These are phyloP conservation scores for Sminthopsis crassicaudata DNA, from an alignment of 2,113 vertebrate genomes.

Conservation along the genomic window DNA sequence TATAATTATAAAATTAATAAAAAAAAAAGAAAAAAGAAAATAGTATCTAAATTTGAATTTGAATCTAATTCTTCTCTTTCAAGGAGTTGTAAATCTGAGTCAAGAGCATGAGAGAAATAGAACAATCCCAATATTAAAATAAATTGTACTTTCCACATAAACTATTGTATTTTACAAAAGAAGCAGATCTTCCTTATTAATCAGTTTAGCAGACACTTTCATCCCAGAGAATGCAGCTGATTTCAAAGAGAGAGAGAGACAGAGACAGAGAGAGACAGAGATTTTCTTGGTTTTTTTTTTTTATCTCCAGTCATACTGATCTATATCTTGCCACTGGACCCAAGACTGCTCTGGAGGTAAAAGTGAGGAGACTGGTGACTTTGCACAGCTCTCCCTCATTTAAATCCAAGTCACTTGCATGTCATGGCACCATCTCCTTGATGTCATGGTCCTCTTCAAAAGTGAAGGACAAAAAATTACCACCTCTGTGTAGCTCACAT, in stretches of 20 bases:
- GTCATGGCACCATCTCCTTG: too few species aligned
- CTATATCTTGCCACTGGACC: too few species aligned
- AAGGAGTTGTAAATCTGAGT: background rate
- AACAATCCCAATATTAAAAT: background rate
- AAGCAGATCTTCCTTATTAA: background rate
- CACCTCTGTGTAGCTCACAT: background rate
- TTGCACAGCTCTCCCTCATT: too few species aligned
- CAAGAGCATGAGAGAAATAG: background rate
- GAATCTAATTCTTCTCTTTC: background rate
- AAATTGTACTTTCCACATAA: background rate
- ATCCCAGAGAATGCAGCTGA: conserved; percentile 14
- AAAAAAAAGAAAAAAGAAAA: too few species aligned
- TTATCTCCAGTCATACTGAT: background rate
- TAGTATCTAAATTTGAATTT: background rate
- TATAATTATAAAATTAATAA: too few species aligned
- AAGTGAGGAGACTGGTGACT: too few species aligned
- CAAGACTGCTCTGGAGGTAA: too few species aligned
- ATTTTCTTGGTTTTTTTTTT: conserved; percentile 52
- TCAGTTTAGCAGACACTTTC: background rate
- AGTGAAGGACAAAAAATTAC: too few species aligned
- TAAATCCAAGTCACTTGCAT: too few species aligned
- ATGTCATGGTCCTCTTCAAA: too few species aligned
- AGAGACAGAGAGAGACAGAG: too few species aligned
- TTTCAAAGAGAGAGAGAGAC: background rate
- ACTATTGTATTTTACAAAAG: background rate